Evolutionary conservation across 2,888 invertebrate species (phyloP).

Genomic region (Furcula furcula): DNA sequence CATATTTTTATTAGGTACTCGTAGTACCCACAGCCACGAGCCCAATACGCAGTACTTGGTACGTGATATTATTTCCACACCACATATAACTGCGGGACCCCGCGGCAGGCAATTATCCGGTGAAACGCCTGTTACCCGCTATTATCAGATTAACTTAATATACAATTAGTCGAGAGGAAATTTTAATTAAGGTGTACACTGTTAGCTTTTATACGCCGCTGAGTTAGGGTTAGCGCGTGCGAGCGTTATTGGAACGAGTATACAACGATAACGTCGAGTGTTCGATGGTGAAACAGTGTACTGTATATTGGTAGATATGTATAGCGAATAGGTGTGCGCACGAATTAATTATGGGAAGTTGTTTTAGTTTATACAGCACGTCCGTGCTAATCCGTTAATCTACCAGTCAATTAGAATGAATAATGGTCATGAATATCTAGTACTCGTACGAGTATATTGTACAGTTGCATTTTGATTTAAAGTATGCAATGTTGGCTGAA

Average conservation of each 20-base stretch:
- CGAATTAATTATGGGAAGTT: background rate
- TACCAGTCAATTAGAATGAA: background rate
- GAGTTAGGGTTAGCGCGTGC: background rate
- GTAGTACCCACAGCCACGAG: conserved; percentile 12
- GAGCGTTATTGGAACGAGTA: conserved; percentile 1
- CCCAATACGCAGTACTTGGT: conserved; percentile 1
- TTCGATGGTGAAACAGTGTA: background rate
- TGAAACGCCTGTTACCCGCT: conserved; percentile 47
- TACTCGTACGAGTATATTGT: too few species aligned
- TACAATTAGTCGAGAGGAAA: conserved; percentile 54
- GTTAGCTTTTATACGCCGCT: conserved; percentile 20
- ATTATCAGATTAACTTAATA: conserved; percentile 58
- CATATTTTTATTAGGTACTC: conserved; percentile 16
- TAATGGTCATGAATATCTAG: background rate
- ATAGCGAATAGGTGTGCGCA: background rate
- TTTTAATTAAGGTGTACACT: conserved; percentile 46
- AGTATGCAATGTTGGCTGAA: too few species aligned
- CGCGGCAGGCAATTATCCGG: conserved; percentile 46
- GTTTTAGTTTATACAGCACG: background rate
- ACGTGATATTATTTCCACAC: conserved; percentile 24
- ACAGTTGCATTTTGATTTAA: too few species aligned
- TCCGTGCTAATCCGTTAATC: background rate
- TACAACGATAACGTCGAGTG: background rate
- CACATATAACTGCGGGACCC: conserved; percentile 33
- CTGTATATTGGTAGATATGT: background rate